Evolutionary conservation across 2,888 invertebrate genomes (phyloP).

Genomic region (Gastrophysa polygoni): DNA sequence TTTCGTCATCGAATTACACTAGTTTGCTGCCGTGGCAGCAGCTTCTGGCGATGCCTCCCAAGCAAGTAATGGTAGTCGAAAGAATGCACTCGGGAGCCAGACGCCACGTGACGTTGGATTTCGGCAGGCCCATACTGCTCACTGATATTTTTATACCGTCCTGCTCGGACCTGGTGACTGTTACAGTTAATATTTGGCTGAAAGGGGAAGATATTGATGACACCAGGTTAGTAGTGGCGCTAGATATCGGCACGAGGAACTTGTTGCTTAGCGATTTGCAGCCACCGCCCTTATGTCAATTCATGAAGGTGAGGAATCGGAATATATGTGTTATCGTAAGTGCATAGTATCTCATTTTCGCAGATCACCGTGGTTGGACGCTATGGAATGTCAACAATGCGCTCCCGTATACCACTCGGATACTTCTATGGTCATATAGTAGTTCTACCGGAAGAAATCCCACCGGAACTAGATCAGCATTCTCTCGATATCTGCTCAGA

Average conservation of each 20-base stretch:
- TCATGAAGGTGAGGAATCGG: conserved; percentile 81
- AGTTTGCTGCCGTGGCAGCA: conserved; percentile 27
- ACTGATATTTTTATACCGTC: conserved; percentile 86
- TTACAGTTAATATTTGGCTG: conserved; percentile 90
- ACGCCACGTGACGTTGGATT: conserved; percentile 90
- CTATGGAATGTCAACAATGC: conserved; percentile 88
- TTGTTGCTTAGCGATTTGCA: conserved; percentile 87
- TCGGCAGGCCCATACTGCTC: conserved; percentile 83
- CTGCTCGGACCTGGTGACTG: conserved; percentile 80
- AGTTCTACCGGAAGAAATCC: conserved; percentile 66
- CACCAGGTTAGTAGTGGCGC: conserved; percentile 80
- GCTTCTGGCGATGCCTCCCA: conserved; percentile 25
- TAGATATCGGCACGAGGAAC: conserved; percentile 86
- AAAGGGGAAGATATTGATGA: conserved; percentile 86
- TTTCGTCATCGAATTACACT: neutral
- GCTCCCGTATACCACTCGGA: conserved; percentile 90
- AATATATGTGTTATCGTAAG: too few species aligned
- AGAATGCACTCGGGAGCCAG: conserved; percentile 93
- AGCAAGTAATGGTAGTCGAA: conserved; percentile 75
- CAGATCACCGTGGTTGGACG: conserved; percentile 90
- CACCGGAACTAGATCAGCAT: conserved; percentile 54
- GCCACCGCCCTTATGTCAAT: conserved; percentile 88
- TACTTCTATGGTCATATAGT: conserved; percentile 91
- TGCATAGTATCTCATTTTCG: too few species aligned
- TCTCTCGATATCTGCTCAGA: conserved; percentile 52